phyloP scores from a whole-genome alignment of 2,888 invertebrate genomes.

The Protonemura montana region DNA sequence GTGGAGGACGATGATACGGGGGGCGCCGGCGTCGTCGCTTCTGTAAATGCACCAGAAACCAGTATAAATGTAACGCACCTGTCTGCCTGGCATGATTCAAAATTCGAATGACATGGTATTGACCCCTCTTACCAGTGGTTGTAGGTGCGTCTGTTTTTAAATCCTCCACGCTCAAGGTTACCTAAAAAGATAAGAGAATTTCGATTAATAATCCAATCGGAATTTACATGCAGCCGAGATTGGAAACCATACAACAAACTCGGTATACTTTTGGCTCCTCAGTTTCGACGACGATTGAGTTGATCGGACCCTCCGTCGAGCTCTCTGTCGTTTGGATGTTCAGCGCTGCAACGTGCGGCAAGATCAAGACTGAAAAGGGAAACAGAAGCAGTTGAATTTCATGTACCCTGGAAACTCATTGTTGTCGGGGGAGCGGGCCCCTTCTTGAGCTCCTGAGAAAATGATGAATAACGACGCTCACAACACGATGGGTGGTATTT shows the following conservation, averaged over 20 bases:
- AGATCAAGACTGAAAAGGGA: background rate
- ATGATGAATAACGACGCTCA: no score
- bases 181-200: background rate
- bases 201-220: background rate
- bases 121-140: constrained; percentile 13
- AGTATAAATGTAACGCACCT: background rate
- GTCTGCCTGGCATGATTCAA: no score
- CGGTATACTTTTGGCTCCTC: constrained; percentile 4
- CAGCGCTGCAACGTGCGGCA: background rate
- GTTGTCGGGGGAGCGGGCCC: no score
- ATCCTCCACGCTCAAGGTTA: constrained; percentile 26
- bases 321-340: background rate
- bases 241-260: background rate
- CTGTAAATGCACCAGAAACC: background rate
- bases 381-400: background rate
- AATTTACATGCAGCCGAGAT: background rate
- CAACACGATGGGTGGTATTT: no score
- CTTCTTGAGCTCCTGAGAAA: no score
- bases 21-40: constrained; percentile 35
- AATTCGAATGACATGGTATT: no score
- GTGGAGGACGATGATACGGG: constrained; percentile 16
- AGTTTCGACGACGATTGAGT: constrained; percentile 14
- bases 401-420: background rate
- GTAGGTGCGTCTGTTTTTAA: constrained; percentile 30
- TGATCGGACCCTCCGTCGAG: background rate